Conservation (phyloP, 2,113 vertebrate genomes). For the Anhinga rufa region DNA sequence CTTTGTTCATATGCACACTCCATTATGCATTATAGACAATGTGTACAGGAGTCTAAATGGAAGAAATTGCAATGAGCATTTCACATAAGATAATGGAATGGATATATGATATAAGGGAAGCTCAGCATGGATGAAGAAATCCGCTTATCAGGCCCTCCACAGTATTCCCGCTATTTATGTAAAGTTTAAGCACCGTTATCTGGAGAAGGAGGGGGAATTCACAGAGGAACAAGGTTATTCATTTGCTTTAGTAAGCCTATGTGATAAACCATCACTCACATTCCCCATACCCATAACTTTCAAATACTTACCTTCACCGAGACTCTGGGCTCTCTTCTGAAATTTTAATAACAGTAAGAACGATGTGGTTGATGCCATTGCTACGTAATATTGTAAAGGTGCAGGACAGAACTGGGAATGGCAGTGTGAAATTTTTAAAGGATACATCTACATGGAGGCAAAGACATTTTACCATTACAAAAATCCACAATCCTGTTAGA, state of each 20-base stretch:
- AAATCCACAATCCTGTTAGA: neutral
- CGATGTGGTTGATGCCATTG: neutral
- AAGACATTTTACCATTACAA: neutral
- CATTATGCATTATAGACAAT: constrained; percentile 53
- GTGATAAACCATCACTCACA: neutral
- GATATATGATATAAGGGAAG: constrained; percentile 19
- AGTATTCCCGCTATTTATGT: constrained; percentile 45
- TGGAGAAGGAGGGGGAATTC: neutral
- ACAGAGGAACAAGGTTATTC: neutral
- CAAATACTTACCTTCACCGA: neutral
- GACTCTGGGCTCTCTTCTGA: neutral
- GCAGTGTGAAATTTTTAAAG: neutral
- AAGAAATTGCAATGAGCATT: constrained; percentile 49
- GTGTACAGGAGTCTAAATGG: constrained; percentile 15
- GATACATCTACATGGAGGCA: neutral
- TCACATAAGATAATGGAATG: constrained; percentile 27
- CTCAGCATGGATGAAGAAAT: constrained; percentile 38
- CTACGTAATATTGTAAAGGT: neutral
- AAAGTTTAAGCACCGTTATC: constrained; percentile 36
- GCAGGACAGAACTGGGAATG: neutral
- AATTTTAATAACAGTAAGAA: neutral
- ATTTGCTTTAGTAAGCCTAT: neutral
- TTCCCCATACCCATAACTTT: neutral
- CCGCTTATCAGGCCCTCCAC: constrained; percentile 32
- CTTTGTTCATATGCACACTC: constrained; percentile 37